Conservation (phyloP, 2,797 vertebrate species). For the Macropodus opercularis region DNA sequence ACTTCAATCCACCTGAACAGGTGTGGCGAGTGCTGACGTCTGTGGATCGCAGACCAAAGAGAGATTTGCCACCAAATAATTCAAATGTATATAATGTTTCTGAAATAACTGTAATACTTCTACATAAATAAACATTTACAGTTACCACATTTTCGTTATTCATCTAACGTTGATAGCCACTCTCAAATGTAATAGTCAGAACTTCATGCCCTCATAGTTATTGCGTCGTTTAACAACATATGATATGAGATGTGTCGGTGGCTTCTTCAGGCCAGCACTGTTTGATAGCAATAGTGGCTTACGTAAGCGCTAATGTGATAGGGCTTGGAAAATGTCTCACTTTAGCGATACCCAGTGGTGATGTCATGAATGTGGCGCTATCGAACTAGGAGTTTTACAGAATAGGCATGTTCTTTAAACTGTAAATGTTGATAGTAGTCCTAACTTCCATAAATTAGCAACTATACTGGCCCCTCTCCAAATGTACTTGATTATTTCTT, state of each 20-base stretch:
- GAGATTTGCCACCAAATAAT: background rate
- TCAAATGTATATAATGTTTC: no score
- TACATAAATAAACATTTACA: no score
- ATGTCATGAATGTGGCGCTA: background rate
- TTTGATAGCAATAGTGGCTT: slow-evolving; percentile 17
- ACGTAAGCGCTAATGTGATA: background rate
- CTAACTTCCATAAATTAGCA: no score
- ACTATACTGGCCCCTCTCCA: no score
- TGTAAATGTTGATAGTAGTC: no score
- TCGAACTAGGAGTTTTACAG: background rate
- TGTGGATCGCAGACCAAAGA: background rate
- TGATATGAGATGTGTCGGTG: background rate
- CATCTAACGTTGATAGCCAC: background rate
- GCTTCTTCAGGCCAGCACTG: background rate
- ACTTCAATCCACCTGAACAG: slow-evolving; percentile 1
- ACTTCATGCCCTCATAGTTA: background rate
- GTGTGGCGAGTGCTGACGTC: background rate
- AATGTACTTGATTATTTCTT: no score
- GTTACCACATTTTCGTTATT: background rate
- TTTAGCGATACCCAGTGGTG: slow-evolving; percentile 35
- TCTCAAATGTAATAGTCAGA: background rate
- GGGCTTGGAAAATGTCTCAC: background rate
- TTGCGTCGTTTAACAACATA: background rate
- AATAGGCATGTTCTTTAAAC: no score
- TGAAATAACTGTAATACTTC: no score